phyloP scores from a whole-genome alignment of 2,113 vertebrate species.

The Chloebia gouldiae region DNA sequence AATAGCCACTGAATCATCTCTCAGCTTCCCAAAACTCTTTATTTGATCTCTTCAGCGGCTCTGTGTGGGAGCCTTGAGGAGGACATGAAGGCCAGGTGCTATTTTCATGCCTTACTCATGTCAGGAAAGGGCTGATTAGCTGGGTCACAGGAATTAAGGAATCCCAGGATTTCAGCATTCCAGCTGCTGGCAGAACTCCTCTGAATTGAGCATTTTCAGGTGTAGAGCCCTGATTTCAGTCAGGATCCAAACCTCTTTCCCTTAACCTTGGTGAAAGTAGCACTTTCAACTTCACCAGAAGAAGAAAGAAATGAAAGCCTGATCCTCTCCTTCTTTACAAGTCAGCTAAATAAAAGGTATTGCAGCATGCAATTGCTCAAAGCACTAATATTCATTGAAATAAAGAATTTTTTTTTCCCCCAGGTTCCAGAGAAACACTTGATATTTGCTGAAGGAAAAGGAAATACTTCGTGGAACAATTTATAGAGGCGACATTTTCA shows the following conservation, averaged over 20 bases:
- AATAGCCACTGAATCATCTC: not conserved
- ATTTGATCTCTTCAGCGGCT: not conserved
- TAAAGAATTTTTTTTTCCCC: not conserved
- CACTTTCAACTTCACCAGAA: not conserved
- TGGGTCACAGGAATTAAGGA: not conserved
- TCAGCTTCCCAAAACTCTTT: not conserved
- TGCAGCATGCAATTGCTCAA: not conserved
- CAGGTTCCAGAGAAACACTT: not conserved
- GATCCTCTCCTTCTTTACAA: not conserved
- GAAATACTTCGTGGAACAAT: constrained; percentile 21
- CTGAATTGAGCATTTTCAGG: not conserved
- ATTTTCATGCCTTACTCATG: not conserved
- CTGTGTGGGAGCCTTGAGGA: not conserved
- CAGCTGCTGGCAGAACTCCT: not conserved
- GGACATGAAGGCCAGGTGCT: not conserved
- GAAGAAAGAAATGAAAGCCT: not conserved
- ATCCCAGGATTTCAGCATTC: not conserved
- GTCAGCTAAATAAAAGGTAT: constrained; percentile 6
- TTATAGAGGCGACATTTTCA: not conserved
- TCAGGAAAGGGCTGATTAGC: not conserved
- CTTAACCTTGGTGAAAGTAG: not conserved
- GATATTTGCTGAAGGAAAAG: constrained; percentile 5
- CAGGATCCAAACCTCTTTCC: not conserved
- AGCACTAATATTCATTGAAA: not conserved
- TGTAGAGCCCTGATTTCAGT: not conserved